These are phyloP conservation scores for Aphelinus atriplicis DNA, from an alignment of 1,140 invertebrate species.

Conservation along the genomic window DNA sequence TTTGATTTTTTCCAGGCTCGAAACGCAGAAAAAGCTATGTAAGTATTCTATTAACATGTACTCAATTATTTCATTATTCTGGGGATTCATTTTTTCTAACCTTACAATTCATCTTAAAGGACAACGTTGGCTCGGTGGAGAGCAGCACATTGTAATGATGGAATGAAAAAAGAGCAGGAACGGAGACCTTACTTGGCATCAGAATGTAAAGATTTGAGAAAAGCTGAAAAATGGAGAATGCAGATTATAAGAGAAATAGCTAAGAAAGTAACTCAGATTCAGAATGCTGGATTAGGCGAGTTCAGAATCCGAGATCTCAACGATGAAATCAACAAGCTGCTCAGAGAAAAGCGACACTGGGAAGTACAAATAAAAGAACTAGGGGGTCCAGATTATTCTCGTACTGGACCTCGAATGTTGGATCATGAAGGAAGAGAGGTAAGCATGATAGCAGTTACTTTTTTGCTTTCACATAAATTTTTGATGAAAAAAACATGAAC, in stretches of 20 bases:
- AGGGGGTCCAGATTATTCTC: conserved; percentile 94
- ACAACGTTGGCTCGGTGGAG: conserved; percentile 95
- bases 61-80: conserved; percentile 9
- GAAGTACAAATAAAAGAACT: conserved; percentile 95
- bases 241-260: conserved; percentile 97
- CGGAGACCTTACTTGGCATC: conserved; percentile 92
- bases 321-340: conserved; percentile 98
- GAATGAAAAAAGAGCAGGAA: conserved; percentile 79
- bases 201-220: conserved; percentile 88
- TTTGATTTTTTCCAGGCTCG: conserved; percentile 68
- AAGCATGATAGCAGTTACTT: conserved; percentile 8
- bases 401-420: conserved; percentile 92
- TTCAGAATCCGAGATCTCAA: conserved; percentile 98
- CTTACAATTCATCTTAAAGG: conserved; percentile 69
- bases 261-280: conserved; percentile 99
- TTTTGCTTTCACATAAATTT: not conserved
- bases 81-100: conserved; percentile 20
- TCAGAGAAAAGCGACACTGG: conserved; percentile 97
- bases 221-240: conserved; percentile 94
- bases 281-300: conserved; percentile 98
- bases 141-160: conserved; percentile 89
- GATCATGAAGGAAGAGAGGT: conserved; percentile 96
- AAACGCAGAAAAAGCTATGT: conserved; percentile 88
- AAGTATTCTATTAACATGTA: conserved; percentile 63
- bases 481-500: not conserved